Conservation (phyloP, 2,888 invertebrate species). For the Cyrtodaria siliqua region DNA sequence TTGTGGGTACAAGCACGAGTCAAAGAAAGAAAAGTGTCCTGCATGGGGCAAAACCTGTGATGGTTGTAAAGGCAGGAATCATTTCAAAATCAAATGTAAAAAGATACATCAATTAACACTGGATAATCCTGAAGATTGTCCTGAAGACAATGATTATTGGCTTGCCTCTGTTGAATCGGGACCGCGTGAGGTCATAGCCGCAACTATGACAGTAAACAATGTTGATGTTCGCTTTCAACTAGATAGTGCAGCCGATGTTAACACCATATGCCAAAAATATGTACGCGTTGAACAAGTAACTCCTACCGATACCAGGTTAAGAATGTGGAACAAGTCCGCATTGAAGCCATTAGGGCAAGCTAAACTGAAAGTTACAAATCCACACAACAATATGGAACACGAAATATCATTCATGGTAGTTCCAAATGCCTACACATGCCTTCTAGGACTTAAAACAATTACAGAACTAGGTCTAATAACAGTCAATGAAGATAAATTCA, state of each 20-base stretch:
- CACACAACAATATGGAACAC: conserved; percentile 10
- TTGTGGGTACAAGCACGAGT: conserved; percentile 56
- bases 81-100: conserved; percentile 42
- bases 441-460: conserved; percentile 18
- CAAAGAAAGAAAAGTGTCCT: conserved; percentile 51
- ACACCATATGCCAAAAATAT: conserved; percentile 27
- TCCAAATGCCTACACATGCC: conserved; percentile 6
- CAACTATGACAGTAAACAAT: conserved; percentile 34
- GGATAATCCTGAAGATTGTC: not conserved
- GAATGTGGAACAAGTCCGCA: conserved; percentile 43
- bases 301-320: conserved; percentile 14
- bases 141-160: conserved; percentile 22
- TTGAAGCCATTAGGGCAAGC: conserved; percentile 36
- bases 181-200: conserved; percentile 3
- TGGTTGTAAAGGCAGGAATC: conserved; percentile 51
- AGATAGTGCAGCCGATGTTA: conserved; percentile 34
- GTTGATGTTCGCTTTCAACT: conserved; percentile 29
- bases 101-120: conserved; percentile 2
- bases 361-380: conserved; percentile 36
- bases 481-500: conserved; percentile 12
- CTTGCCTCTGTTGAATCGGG: not conserved
- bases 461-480: conserved; percentile 13
- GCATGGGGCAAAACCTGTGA: conserved; percentile 63
- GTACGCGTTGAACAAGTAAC: conserved; percentile 13
- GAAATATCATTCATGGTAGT: conserved; percentile 13